Evolutionary conservation across 2,113 vertebrate genomes (phyloP).

Genomic region (Zapus hudsonius): DNA sequence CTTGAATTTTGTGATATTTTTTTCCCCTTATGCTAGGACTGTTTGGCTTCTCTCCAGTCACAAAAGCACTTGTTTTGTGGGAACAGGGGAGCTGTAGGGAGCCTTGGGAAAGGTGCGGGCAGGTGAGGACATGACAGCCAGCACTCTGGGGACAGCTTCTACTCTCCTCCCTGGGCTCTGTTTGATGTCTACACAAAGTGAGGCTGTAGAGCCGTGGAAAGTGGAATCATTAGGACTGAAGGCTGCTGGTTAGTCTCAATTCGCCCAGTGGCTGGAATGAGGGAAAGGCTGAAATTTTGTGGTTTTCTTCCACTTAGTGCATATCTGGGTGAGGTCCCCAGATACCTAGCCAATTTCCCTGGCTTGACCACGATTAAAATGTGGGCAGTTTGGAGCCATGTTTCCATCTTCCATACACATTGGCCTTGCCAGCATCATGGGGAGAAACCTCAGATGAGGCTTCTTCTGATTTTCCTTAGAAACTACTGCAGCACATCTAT

Average conservation of each 20-base stretch:
- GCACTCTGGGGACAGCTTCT: neutral
- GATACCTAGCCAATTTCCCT: neutral
- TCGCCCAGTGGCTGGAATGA: neutral
- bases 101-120: neutral
- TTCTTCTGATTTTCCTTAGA: neutral
- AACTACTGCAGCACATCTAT: rapidly evolving
- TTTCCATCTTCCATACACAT: rapidly evolving
- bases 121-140: neutral
- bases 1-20: slow-evolving; percentile 28
- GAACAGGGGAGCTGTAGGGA: neutral
- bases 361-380: neutral
- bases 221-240: neutral
- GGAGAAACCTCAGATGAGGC: neutral
- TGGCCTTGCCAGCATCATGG: neutral
- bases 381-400: neutral
- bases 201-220: neutral
- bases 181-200: neutral
- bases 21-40: neutral
- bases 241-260: rapidly evolving
- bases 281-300: neutral
- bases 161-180: neutral
- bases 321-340: neutral
- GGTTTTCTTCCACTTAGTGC: too few species aligned
- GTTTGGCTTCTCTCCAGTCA: neutral
- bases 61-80: slow-evolving; percentile 15